Evolutionary conservation across 2,888 invertebrate species (phyloP), one percentile per base, ranked within the genome.

Genomic region (Sylvicola fuscatus): DNA sequence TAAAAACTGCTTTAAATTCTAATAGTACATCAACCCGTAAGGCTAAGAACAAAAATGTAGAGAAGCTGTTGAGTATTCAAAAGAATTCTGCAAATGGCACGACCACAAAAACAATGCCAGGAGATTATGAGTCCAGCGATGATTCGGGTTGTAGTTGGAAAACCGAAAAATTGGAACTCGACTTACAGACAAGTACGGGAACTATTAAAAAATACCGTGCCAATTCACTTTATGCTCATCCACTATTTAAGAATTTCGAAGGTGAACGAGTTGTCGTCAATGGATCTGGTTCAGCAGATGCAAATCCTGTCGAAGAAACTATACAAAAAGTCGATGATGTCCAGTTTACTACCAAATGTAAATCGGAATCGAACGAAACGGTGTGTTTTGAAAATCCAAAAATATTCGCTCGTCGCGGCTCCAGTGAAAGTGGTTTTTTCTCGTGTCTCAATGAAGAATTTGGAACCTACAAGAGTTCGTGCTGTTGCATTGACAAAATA

Each of bases 401-500:
- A 34, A 47, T 52, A n/a, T 57, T 74, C n/a, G 65, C 73, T 26
- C 61, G 84, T 13, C 68, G 84, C 32, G 86, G 81, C 38, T 86
- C 84, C 14, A 84, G 84, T 53, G 87, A 87, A 55, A 81, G 81
- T 45, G 87, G 87, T 14, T 86, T 87, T 53, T 87, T 83, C 65
- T 83, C 83, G 37, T 83, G 81, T 46, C 78, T 82, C 42, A 82
- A 82, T 48, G 80, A 79, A 51, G 79, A 79, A 51, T 68, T 72
- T 42, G 68, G 69, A 38, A 58, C 52, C 43, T 61, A 61, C 45
- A 46, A 40, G 27, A 32, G 36, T 14, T 34, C 27, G 11, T 42
- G 48, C 41, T 48, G 45, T 16, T 54, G 55, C 38, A 49, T 54
- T 35, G 54, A 56, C 32, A 51, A 56, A 39, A 41, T 55, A 3